Evolutionary conservation across 2,797 vertebrate species (phyloP).

Genomic region (Trichosurus vulpecula): DNA sequence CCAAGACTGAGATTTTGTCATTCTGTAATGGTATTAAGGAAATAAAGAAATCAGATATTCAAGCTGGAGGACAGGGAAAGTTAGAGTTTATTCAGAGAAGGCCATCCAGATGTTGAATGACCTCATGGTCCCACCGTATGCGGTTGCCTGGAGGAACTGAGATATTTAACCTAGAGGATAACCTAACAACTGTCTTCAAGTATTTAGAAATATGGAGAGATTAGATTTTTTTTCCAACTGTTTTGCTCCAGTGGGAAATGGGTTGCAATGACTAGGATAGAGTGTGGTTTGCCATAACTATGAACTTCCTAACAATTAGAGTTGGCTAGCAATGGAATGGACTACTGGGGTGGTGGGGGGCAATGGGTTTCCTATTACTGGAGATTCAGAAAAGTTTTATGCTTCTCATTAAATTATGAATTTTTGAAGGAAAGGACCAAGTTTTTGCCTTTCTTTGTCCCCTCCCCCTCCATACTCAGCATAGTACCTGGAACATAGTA

Average conservation of each 20-base stretch:
- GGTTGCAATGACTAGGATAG: background rate
- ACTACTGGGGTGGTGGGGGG: background rate
- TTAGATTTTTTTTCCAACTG: background rate
- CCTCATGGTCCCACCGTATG: background rate
- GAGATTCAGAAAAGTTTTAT: background rate
- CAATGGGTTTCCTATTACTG: background rate
- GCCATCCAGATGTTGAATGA: background rate
- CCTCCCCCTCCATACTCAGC: background rate
- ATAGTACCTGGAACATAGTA: background rate
- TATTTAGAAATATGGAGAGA: background rate
- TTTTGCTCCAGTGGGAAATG: background rate
- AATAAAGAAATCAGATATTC: background rate
- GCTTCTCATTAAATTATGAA: background rate
- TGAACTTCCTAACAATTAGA: background rate
- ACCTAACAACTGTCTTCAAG: background rate
- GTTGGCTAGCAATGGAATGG: background rate
- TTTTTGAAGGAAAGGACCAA: background rate
- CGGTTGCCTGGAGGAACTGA: background rate
- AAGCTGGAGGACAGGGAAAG: background rate
- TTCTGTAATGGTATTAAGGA: background rate
- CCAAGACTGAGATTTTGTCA: background rate
- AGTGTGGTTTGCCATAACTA: background rate
- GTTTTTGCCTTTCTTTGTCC: background rate
- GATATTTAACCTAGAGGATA: background rate
- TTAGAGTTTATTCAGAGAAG: background rate